Base-by-base conservation (phyloP, 2,888 invertebrate genomes). In the Holacanthella duospinosa region DNA sequence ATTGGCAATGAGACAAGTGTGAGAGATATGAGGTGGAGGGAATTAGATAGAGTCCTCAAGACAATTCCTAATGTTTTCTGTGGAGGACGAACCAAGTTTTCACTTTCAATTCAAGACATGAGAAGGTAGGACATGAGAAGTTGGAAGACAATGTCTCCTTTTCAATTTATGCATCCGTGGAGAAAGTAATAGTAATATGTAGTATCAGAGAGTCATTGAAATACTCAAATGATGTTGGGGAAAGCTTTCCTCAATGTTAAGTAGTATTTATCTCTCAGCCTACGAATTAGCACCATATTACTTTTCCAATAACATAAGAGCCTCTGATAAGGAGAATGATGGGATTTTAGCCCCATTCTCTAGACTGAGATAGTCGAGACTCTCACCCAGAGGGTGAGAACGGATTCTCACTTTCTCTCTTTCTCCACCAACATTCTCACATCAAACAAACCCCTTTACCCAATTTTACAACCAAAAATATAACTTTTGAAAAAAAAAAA, bases 261-360 rank as follows among this genome's bases (percentile, higher is more conserved):
- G n/a, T n/a, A n/a, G n/a, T n/a, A n/a, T n/a, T n/a, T n/a, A n/a
- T n/a, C n/a, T 36, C 16, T 36, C 16, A 36, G 6, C 48, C n/a
- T n/a, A 64, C 62, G 70, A 70, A 68, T 70, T 68, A 70, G 64
- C 66, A 66, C 64, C 68, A 67, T 70, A 70, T 68, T 68, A 68
- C 70, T 68, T 70, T 70, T 68, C 68, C 66, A 70, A 70, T 67
- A 67, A 64, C 66, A 66, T 64, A 68, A 64, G 64, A 68, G 66
- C 64, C 63, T 55, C n/a, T 61, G 68, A 68, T 68, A 68, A 68
- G 68, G 60, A 58, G 60, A 55, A 64, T 65, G 66, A 68, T 61
- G 64, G 66, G 63, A 64, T 68, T 68, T 48, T 64, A 64, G 64
- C 61, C 64, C 53, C 60, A 44, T 59, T 64, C 58, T 59, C 63